phyloP scores from a whole-genome alignment of 2,888 invertebrate species.

The Acholoe squamosa region DNA sequence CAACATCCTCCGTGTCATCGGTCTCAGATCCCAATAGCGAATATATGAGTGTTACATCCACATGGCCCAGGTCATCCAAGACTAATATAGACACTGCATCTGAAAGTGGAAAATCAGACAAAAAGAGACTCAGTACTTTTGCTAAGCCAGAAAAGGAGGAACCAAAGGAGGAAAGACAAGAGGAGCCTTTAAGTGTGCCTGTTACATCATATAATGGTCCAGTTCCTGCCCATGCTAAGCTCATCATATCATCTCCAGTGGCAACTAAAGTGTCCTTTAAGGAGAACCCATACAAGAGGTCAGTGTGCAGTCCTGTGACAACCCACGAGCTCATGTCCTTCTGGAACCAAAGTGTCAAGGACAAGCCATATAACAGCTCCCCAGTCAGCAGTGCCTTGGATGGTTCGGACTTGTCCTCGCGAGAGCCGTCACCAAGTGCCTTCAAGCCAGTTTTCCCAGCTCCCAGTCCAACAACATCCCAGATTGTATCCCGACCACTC shows the following conservation, averaged over 20 bases:
- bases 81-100: background rate
- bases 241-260: slow-evolving; percentile 71
- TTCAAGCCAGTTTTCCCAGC: slow-evolving; percentile 7
- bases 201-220: slow-evolving; percentile 44
- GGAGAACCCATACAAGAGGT: slow-evolving; percentile 70
- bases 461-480: background rate
- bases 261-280: slow-evolving; percentile 65
- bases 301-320: slow-evolving; percentile 69
- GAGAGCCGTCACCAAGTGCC: slow-evolving; percentile 33
- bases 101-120: background rate
- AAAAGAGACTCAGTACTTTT: slow-evolving; percentile 20
- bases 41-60: slow-evolving; percentile 53
- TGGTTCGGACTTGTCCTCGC: slow-evolving; percentile 6
- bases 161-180: background rate
- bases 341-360: slow-evolving; percentile 54
- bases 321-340: slow-evolving; percentile 66
- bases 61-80: slow-evolving; percentile 54
- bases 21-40: slow-evolving; percentile 4
- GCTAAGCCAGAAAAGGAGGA: background rate
- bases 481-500: slow-evolving; percentile 41
- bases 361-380: slow-evolving; percentile 34
- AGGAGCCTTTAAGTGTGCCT: slow-evolving; percentile 39
- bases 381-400: slow-evolving; percentile 19
- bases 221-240: slow-evolving; percentile 68
- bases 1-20: background rate